Evolutionary conservation across 53 echinoderm and acorn worm species (phyloP), one percentile per base, ranked within the genome.

Genomic region (Luidia sarsii): DNA sequence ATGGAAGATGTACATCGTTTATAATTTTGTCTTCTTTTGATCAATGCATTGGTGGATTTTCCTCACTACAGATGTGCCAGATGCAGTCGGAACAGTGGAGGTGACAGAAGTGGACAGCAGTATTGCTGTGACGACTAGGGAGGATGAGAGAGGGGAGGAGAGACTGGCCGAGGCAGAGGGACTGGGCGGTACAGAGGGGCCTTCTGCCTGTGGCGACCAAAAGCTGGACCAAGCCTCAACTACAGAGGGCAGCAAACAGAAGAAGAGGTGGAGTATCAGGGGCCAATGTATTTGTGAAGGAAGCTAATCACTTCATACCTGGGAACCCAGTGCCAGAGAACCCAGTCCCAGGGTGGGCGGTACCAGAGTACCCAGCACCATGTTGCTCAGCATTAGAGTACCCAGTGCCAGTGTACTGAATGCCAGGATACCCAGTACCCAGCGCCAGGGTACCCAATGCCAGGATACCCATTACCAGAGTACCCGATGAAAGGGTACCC

Each of bases 71-170:
- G 68, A 37, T 41, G 82, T 67, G 6, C 82, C 82, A 65, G 52
- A 19, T n/a, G 60, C 77, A 9, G 31, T 25, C 14, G 61, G 55
- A 18, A 61, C 77, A 31, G 77, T 77, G 21, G 77, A 77, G 77
- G 48, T 77, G 29, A 59, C 77, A 16, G 56, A 56, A 39, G 7
- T 29, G 15, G 21, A 48, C 6, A 32, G 55, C 30, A 43, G 7
- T 43, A 46, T 61, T n/a, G n/a, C 18, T 6, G 31, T 31, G 23
- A 41, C 8, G 6, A 13, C 41, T 5, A 43, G 15, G 38, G 50
- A 72, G 39, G 37, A 31, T 28, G 54, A 56, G 16, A 37, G 16
- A 7, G 23, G 21, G 33, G 39, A 74, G 8, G 74, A 74, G 57
- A 74, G 39, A 19, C 57, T 56, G 25, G 28, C 74, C 7, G 74